phyloP scores from a whole-genome alignment of 2,113 vertebrate species.

The Anoura caudifer region DNA sequence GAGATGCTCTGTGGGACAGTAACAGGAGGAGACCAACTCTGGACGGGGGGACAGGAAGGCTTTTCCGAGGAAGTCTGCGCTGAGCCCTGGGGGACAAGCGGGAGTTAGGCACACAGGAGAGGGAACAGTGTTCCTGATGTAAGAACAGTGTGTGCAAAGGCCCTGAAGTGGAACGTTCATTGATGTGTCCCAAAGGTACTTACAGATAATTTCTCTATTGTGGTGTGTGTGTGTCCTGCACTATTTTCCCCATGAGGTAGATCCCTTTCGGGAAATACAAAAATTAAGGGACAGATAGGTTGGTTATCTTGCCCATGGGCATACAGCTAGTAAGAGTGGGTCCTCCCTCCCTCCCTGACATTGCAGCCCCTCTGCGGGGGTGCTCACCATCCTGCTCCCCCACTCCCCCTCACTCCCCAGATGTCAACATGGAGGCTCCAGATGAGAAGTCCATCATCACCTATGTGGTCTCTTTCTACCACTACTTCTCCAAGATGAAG shows the following conservation, averaged over 20 bases:
- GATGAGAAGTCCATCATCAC: constrained; percentile 99
- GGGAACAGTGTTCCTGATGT: background rate
- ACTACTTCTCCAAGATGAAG: constrained; percentile 99
- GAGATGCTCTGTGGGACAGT: background rate
- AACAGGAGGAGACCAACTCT: background rate
- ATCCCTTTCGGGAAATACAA: background rate
- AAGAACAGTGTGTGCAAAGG: background rate
- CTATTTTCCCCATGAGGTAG: background rate
- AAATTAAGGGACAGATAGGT: background rate
- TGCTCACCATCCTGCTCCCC: accelerated
- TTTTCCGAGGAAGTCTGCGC: background rate
- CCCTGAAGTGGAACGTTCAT: background rate
- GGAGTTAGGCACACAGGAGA: background rate
- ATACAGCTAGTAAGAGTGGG: background rate
- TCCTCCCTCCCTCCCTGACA: background rate
- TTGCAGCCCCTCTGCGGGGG: background rate
- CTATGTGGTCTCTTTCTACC: constrained; percentile 96
- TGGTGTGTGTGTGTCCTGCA: background rate
- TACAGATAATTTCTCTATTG: background rate
- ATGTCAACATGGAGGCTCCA: constrained; percentile 95
- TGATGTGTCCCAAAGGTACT: background rate
- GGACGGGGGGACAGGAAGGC: background rate
- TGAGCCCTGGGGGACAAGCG: background rate
- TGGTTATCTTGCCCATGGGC: background rate
- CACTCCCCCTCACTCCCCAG: constrained; percentile 64